These are phyloP conservation scores for Centropyge bicolor DNA, from an alignment of 2,797 vertebrate species.

Conservation along the genomic window DNA sequence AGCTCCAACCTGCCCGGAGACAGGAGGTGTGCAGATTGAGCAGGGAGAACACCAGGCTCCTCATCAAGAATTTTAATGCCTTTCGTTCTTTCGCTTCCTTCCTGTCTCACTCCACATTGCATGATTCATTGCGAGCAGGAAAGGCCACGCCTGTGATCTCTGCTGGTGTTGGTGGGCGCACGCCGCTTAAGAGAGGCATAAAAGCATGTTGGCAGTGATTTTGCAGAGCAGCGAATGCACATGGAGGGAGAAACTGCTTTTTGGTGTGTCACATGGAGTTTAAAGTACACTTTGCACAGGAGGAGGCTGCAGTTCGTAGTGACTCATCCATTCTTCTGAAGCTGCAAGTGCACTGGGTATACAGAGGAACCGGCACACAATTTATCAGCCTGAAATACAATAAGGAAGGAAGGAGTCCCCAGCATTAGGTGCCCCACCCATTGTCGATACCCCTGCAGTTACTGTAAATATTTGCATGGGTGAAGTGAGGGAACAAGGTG, in stretches of 20 bases:
- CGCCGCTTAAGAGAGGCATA: constrained; percentile 22
- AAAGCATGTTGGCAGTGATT: constrained; percentile 16
- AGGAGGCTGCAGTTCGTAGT: constrained; percentile 7
- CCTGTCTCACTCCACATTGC: constrained; percentile 65
- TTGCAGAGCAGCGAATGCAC: constrained; percentile 22
- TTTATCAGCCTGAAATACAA: constrained; percentile 56
- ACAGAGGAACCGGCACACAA: constrained; percentile 46
- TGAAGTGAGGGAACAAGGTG: constrained; percentile 80
- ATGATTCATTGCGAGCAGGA: constrained; percentile 68
- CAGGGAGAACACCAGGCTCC: constrained; percentile 69
- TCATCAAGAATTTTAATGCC: constrained; percentile 72
- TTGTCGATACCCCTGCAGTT: constrained; percentile 76
- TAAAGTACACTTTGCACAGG: constrained; percentile 16
- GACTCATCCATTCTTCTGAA: constrained; percentile 33
- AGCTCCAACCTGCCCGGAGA: constrained; percentile 78
- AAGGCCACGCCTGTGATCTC: constrained; percentile 63
- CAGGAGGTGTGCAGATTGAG: constrained; percentile 80
- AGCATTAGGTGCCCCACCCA: constrained; percentile 62
- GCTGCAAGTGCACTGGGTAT: background rate
- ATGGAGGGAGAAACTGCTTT: constrained; percentile 25
- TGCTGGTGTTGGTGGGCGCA: constrained; percentile 40
- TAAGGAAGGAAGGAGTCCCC: constrained; percentile 73
- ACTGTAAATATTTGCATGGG: constrained; percentile 84
- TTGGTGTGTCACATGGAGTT: constrained; percentile 8
- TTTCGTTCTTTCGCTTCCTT: constrained; percentile 63